A percentile compares a stretch with the other conserved stretches of the same genome.
Conservation (phyloP, 1,140 invertebrate species). For the Cotesia vestalis region DNA sequence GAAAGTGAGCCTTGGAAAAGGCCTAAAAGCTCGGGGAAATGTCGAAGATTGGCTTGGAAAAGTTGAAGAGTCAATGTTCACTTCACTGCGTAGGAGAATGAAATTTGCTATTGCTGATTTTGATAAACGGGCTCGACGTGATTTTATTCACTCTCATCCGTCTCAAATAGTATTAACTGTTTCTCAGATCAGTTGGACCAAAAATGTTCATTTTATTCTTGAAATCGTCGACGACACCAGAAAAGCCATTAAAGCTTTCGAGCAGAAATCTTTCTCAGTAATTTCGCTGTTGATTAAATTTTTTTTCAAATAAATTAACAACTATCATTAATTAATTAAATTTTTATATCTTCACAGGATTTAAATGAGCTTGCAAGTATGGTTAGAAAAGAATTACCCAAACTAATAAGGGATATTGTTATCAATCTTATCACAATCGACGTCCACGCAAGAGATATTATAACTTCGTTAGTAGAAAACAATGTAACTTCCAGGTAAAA, state of each 20-base stretch:
- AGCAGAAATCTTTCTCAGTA: constrained; percentile 72
- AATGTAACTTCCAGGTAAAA: constrained; percentile 63
- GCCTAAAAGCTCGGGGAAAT: constrained; percentile 84
- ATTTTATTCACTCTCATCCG: constrained; percentile 72
- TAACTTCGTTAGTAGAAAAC: constrained; percentile 76
- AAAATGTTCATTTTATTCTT: constrained; percentile 77
- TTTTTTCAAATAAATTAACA: not conserved
- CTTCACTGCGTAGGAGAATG: constrained; percentile 78
- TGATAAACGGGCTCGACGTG: constrained; percentile 64
- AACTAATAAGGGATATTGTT: constrained; percentile 77
- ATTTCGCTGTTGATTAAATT: constrained; percentile 10
- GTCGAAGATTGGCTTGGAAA: constrained; percentile 90
- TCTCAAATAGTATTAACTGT: constrained; percentile 80
- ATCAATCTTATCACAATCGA: constrained; percentile 88
- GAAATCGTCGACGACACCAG: constrained; percentile 60
- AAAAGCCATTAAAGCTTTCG: constrained; percentile 73
- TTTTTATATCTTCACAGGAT: constrained; percentile 66
- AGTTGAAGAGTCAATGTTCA: constrained; percentile 87
- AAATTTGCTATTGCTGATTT: constrained; percentile 75
- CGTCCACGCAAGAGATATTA: constrained; percentile 86
- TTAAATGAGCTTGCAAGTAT: constrained; percentile 81
- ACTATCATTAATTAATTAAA: constrained; percentile 15
- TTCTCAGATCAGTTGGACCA: constrained; percentile 88
- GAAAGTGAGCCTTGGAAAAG: constrained; percentile 79
- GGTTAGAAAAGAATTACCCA: constrained; percentile 75